Evolutionary conservation across 1,140 invertebrate species (phyloP).

Genomic region (Apocrypta bakeri): DNA sequence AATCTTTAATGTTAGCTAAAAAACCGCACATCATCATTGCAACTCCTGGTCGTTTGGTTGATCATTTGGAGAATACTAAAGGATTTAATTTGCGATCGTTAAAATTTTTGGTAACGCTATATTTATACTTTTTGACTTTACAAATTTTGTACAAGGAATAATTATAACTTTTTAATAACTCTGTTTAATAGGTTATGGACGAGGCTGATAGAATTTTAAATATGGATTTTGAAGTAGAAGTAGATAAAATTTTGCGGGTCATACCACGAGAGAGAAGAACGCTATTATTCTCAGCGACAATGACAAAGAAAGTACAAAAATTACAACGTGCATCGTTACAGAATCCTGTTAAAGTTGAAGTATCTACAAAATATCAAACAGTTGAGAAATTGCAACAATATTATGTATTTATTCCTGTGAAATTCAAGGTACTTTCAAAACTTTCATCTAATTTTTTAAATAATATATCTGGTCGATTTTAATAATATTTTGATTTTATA

Average conservation of each 20-base stretch:
- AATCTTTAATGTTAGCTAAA: constrained; percentile 91
- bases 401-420: constrained; percentile 96
- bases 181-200: constrained; percentile 85
- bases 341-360: constrained; percentile 95
- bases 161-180: constrained; percentile 2
- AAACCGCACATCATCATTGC: constrained; percentile 97
- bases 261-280: constrained; percentile 92
- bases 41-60: constrained; percentile 91
- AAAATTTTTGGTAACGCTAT: constrained; percentile 87
- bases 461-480: constrained; percentile 83
- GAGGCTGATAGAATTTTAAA: constrained; percentile 97
- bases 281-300: constrained; percentile 96
- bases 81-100: constrained; percentile 92
- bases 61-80: constrained; percentile 95
- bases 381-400: constrained; percentile 97
- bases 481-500: constrained; percentile 65
- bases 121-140: constrained; percentile 11
- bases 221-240: constrained; percentile 97
- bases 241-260: constrained; percentile 95
- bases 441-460: constrained; percentile 22
- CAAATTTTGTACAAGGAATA: background rate
- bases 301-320: constrained; percentile 99
- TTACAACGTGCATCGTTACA: constrained; percentile 94
- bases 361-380: constrained; percentile 97
- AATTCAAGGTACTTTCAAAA: constrained; percentile 85